These are phyloP conservation scores for Pangasius mekongensis DNA, from an alignment of 2,797 vertebrate species.

Conservation along the genomic window DNA sequence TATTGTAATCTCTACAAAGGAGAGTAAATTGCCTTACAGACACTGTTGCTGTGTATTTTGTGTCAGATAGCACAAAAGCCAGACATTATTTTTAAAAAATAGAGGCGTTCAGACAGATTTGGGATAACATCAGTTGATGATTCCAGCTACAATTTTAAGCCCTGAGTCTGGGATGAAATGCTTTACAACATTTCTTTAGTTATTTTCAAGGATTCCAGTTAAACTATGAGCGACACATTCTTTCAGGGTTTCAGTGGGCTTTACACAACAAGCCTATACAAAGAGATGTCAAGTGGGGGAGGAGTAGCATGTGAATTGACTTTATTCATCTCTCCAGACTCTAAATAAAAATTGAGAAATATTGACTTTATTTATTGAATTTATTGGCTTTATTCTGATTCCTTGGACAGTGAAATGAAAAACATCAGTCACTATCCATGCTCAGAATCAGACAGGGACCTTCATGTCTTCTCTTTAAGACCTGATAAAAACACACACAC, in stretches of 20 bases:
- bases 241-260: constrained; percentile 63
- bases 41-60: constrained; percentile 18
- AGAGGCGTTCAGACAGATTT: not conserved
- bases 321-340: constrained; percentile 28
- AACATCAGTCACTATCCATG: constrained; percentile 48
- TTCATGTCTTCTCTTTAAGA: constrained; percentile 32
- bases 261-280: constrained; percentile 64
- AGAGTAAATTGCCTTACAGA: constrained; percentile 1
- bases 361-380: not conserved
- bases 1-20: not conserved
- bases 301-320: constrained; percentile 9
- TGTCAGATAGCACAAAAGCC: constrained; percentile 21
- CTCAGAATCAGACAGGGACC: constrained; percentile 55
- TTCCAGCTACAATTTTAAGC: not conserved
- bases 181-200: not conserved
- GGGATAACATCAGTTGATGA: no score
- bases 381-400: not conserved
- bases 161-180: not conserved
- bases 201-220: not conserved
- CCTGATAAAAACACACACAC: constrained; percentile 11
- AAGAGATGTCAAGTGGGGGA: constrained; percentile 67
- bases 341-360: not conserved
- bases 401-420: not conserved
- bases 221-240: constrained; percentile 25
- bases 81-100: not conserved